Evolutionary conservation across 2,888 invertebrate genomes (phyloP), one percentile per base, ranked within the genome.

Genomic region (Hololepta plana): DNA sequence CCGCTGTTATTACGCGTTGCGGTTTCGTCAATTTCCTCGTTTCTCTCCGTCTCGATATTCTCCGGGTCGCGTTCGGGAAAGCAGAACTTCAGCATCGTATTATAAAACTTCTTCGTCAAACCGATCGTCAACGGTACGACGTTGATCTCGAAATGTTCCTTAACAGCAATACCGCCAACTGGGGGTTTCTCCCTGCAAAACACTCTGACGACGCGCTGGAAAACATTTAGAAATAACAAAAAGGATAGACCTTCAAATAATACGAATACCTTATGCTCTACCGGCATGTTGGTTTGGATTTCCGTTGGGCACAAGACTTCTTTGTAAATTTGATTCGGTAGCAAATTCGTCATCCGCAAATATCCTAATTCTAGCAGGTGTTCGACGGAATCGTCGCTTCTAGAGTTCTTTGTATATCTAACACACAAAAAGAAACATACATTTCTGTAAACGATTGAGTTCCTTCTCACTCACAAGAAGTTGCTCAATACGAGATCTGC

Each of bases 91-190:
- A 96, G 65, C 80, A 98, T 88, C 21, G 88, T 91, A 50, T 85
- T 85, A 62, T 87, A 98, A 59, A 95, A 91, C 51, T 90, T 87
- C 54, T 93, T 88, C 0, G 93, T 95, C 28, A 95, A 60, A 37
- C 85, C 79, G 45, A 87, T 85, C 2, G 81, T 77, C 32, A 96
- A 69, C 5, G 96, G 95, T 8, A 90, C 87, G 21, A 96, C 80
- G 57, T 95, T 95, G 36, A 96, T 90, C 60, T 98, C 98, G 53
- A 99, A 93, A 57, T 95, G 93, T 49, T 98, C 96, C 52, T 96
- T 98, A 8, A 98, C 90, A 0, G 91, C 84, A 40, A 98, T 98
- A 3, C 98, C 98, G n/a, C 93, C 95, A 4, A 96, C 96, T 0
- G 91, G 93, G 23, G 90, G 87, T 38, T 84, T 79, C 57, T 96